Base-by-base conservation (phyloP, 2,888 invertebrate genomes). In the Apotomis capreana region DNA sequence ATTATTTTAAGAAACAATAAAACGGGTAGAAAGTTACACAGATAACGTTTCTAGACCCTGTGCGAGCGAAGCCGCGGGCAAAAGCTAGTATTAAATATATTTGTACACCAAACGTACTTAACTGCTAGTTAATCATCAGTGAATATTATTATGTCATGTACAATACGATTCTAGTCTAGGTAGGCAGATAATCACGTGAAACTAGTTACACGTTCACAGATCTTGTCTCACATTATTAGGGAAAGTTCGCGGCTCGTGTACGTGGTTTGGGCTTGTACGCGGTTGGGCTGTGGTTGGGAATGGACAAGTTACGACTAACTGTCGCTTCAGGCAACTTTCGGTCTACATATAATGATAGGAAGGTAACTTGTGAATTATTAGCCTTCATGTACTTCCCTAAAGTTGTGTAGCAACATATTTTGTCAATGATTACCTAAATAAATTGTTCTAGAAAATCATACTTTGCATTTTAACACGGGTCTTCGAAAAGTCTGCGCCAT, bases 201-300 rank as follows among this genome's bases (percentile, higher is more conserved):
- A 40, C 26, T 40, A 46, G 15, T 55, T 54, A 40, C 54, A 55
- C 26, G 37, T 49, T 49, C 26, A 46, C 54, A 55, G 55, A 49
- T 13, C 55, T 61, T 37, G 69, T 62, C 68, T 8, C 46, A n/a
- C 12, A 54, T 55, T 69, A 69, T 62, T 54, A 55, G 46, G 54
- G 10, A 5, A 68, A 69, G 61, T 69, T 68, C 36, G 54, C 40
- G 61, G 58, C 46, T 55, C 55, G 61, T 55, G 64, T 40, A 64
- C 64, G 64, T 64, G 64, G 54, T 44, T 54, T 52, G 13, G 40
- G 52, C 12, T 40, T 64, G 61, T 46, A 37, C 54, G 68, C 46
- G 61, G 55, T 46, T 55, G 26, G 54, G 60, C 4, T 46, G 60
- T 15, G 60, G 46, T 60, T n/a, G 3, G 60, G 5, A 36, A 44